Conservation (phyloP, 1,140 invertebrate genomes). For the Yoshiicerus persimilis region DNA sequence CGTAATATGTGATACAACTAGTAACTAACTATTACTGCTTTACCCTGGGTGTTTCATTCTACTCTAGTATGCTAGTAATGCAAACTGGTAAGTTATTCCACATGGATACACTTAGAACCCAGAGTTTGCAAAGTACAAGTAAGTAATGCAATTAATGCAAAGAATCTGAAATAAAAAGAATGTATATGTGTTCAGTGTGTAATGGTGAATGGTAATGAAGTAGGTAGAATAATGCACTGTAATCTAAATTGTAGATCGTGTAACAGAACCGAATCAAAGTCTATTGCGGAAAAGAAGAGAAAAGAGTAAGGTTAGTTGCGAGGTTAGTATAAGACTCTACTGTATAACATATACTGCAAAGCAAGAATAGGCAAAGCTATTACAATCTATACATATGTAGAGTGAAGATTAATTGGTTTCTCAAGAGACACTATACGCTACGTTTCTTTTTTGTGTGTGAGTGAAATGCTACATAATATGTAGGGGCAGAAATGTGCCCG, state of each 20-base stretch:
- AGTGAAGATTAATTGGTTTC: background rate
- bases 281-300: background rate
- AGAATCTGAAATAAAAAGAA: background rate
- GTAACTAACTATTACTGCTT: background rate
- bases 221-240: background rate
- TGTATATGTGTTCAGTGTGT: background rate
- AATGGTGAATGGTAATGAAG: background rate
- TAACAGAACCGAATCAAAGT: background rate
- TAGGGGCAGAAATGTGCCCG: no score
- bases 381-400: no score
- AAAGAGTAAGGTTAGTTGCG: background rate
- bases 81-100: background rate
- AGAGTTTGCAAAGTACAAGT: background rate
- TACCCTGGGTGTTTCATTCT: background rate
- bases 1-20: no score
- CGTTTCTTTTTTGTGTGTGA: background rate
- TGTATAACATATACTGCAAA: background rate
- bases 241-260: background rate
- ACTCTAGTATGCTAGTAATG: background rate
- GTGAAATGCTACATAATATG: no score
- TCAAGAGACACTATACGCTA: background rate
- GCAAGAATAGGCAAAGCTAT: background rate
- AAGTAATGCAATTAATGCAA: background rate
- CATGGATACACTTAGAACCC: background rate
- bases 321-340: background rate